These are phyloP conservation scores for Amblyornis subalaris DNA, from an alignment of 2,113 vertebrate genomes.

Conservation along the genomic window DNA sequence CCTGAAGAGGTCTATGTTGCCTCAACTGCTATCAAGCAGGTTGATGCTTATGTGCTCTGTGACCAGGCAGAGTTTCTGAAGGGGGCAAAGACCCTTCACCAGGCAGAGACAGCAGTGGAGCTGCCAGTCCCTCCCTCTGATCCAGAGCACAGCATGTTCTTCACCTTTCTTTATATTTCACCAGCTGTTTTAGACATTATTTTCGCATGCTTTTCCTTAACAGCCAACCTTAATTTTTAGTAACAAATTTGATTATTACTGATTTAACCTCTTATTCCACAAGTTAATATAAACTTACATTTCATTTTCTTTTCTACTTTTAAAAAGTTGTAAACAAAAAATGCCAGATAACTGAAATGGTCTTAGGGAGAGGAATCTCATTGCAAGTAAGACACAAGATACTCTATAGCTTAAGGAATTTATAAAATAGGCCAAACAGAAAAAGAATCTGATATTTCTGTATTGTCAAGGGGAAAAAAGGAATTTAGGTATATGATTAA, in stretches of 20 bases:
- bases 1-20: rapidly evolving
- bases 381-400: background rate
- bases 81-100: background rate
- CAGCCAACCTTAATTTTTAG: background rate
- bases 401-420: background rate
- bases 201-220: background rate
- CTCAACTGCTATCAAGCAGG: background rate
- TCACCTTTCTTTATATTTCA: background rate
- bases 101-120: background rate
- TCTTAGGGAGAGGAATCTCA: background rate
- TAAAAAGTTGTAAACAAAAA: background rate
- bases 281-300: background rate
- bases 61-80: background rate
- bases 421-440: background rate
- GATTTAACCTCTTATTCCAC: background rate
- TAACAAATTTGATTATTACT: background rate
- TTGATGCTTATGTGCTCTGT: background rate
- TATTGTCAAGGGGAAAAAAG: background rate
- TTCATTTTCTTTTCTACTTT: background rate
- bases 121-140: background rate
- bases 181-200: background rate
- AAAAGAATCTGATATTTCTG: background rate
- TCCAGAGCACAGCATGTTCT: background rate
- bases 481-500: background rate
- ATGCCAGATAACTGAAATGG: background rate